Evolutionary conservation across 2,888 invertebrate genomes (phyloP).

Genomic region (Drosophila mimetica): DNA sequence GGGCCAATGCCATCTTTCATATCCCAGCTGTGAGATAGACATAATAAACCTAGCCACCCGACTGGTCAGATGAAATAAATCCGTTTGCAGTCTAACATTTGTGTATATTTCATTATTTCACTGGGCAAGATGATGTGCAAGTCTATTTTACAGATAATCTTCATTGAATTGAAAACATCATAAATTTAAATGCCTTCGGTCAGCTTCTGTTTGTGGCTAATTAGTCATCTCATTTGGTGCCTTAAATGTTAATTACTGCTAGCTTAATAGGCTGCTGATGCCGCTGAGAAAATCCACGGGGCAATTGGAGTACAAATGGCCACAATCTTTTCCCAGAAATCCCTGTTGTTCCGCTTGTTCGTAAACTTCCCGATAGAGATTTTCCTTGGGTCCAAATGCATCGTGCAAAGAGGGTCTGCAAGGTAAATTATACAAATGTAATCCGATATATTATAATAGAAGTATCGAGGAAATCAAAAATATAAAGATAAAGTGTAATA

Average conservation of each 20-base stretch:
- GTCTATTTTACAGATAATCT: not conserved
- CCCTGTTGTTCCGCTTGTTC: conserved; percentile 80
- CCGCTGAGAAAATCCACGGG: conserved; percentile 60
- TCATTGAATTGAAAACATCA: not conserved
- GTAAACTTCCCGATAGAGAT: conserved; percentile 79
- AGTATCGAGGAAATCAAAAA: too few species aligned
- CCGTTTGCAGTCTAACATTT: not conserved
- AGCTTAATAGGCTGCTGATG: conserved; percentile 59
- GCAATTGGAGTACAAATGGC: conserved; percentile 72
- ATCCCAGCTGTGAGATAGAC: conserved; percentile 77
- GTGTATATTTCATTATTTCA: conserved; percentile 5
- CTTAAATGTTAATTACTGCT: too few species aligned
- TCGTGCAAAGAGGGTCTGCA: conserved; percentile 86
- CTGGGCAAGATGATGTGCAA: conserved; percentile 3
- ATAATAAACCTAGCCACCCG: conserved; percentile 66
- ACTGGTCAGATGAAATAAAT: conserved; percentile 64
- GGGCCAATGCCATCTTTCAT: conserved; percentile 79
- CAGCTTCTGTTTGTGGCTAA: not conserved
- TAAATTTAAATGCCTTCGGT: not conserved
- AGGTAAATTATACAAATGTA: conserved; percentile 57
- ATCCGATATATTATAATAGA: too few species aligned
- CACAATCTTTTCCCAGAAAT: conserved; percentile 70
- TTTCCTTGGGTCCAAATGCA: conserved; percentile 86
- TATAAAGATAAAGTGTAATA: too few species aligned
- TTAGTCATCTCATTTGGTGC: too few species aligned